Base-by-base conservation (phyloP, 1,140 invertebrate genomes). In the Zaprionus davidi region DNA sequence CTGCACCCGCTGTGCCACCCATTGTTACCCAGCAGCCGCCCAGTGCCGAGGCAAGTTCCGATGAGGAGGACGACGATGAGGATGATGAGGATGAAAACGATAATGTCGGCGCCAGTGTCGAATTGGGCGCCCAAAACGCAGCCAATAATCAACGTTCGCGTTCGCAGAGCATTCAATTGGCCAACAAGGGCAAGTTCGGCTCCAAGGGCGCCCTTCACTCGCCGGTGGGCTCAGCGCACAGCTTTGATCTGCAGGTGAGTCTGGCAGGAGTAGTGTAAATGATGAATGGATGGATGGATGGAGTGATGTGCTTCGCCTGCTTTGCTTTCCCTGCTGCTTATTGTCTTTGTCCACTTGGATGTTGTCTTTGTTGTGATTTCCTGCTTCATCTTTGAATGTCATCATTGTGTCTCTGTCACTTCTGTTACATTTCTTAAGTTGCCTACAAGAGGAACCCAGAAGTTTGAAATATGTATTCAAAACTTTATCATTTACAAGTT, bases 181-280 rank as follows among this genome's bases (percentile, higher is more conserved):
- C 83, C 59, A 81, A 84, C 31, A 92, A 92, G 71, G 76, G 71
- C 24, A 92, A 92, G 62, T 92, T 84, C 17, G 86, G 90, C 5
- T 91, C 91, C 1, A 92, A 92, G 62, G 90, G 92, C 4, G 87
- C 86, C 15, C 78, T 92, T 0, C 91, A 92, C 22, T 93, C 87
- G 28, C 90, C 90, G n/a, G 81, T 92, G 46, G 92, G 90, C 31
- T 92, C 86, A 1, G 92, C 90, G 12, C 92, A 93, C 36, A 93
- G 92, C 56, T 93, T 93, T 15, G 92, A 93, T 78, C 66, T 92
- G 22, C 92, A 93, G 84, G 92, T 93, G 74, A 88, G 84, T 15
- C 9, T 34, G 31, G 31, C 11, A 2, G 9, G 31, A 34, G 31
- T 34, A 11, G 31, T 34, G 31, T 44, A n/a, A n/a, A n/a, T 15